Percentiles rank a stretch among this genome's conserved stretches.
phyloP scores from a whole-genome alignment of 1,140 invertebrate species.

The Coelopa frigida region DNA sequence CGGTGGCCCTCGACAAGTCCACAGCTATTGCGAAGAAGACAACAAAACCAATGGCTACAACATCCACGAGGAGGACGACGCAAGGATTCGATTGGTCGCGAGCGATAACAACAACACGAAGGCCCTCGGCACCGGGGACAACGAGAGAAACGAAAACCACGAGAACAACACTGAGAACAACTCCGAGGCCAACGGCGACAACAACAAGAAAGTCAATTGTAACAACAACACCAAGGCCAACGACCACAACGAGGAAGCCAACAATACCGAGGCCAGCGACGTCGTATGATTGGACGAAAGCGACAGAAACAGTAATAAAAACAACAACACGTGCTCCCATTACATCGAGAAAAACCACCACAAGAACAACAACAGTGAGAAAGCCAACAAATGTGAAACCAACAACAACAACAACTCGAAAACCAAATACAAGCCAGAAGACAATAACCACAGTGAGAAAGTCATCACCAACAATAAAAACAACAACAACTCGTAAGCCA shows the following conservation, averaged over 20 bases:
- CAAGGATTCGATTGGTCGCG: no score
- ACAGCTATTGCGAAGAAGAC: neutral
- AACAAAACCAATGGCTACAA: neutral
- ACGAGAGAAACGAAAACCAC: neutral
- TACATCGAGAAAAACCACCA: slow-evolving; percentile 1
- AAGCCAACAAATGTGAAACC: neutral
- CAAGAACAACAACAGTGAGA: slow-evolving; percentile 1
- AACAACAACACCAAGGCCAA: neutral
- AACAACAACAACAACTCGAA: neutral
- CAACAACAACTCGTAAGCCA: neutral
- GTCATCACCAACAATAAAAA: no score
- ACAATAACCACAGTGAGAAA: no score
- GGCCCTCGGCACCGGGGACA: no score
- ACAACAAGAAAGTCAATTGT: slow-evolving; percentile 7
- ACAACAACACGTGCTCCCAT: neutral
- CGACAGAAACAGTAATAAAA: neutral
- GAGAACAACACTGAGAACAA: neutral
- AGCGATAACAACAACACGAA: neutral
- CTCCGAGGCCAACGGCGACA: neutral
- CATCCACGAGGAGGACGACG: neutral
- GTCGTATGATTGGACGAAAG: neutral
- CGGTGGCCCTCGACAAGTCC: neutral
- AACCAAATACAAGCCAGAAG: neutral
- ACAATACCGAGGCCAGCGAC: neutral
- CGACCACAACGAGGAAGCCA: neutral